Evolutionary conservation across 2,888 invertebrate species (phyloP), one percentile per base, ranked within the genome.

Genomic region (Andrena dorsata): DNA sequence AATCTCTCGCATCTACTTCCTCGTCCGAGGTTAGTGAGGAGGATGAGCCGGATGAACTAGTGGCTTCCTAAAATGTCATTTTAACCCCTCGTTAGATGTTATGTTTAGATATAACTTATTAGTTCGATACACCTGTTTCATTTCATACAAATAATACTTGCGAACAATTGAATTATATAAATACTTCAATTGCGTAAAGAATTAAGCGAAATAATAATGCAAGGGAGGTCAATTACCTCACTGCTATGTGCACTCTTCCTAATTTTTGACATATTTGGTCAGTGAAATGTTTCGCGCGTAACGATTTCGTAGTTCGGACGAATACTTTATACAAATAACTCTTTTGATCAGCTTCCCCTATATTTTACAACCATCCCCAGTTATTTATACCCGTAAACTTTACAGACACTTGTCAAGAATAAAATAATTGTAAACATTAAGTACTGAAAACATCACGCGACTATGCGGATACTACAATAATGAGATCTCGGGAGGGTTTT

Each of bases 21-120:
- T 93, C 93, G 23, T 93, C 93, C 0, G 92, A 93, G 8, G 92
- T 90, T 2, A 90, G 82, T 0, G 90, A 92, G 3, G 93, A 93
- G 71, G 91, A 96, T 95, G 96, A 95, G 95, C 53, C 73, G 5
- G 88, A 87, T 13, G 85, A 73, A 65, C 83, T 86, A 53, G 81
- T 85, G 10, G 53, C 80, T 51, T 82, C 87, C 90, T 90, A 53
- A 13, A 80, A 78, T 56, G 49, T 23, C 20, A 26, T 60, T 41
- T 53, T 13, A 58, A 2, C 16, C 5, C n/a, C 16, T 65, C 4
- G 28, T 23, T 69, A 69, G 26, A 35, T 35, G 6, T 35, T 41
- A 35, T 8, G 47, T 28, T 28, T 28, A 10, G 23, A 0, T 16
- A 32, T 16, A 32, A 10, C 28, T 10, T 20, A 23, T 41, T 1